These are phyloP conservation scores for Motacilla alba DNA, from an alignment of 2,113 vertebrate genomes.

Conservation along the genomic window DNA sequence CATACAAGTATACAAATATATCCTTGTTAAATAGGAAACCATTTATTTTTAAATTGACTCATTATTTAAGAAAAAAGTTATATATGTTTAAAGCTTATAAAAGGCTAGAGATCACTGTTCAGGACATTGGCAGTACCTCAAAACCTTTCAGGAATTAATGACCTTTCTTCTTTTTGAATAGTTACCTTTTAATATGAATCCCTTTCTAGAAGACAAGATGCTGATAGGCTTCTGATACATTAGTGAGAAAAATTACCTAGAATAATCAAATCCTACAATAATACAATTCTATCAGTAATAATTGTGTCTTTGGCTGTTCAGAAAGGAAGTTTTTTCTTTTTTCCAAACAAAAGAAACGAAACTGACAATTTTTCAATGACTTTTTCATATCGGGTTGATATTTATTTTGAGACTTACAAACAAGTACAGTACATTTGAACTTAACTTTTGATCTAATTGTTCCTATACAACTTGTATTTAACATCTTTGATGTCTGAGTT, in stretches of 20 bases:
- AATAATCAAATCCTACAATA: not conserved
- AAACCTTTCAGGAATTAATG: not conserved
- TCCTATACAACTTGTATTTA: conserved; percentile 75
- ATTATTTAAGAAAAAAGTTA: not conserved
- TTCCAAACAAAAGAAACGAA: not conserved
- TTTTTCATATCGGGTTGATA: not conserved
- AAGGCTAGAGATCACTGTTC: not conserved
- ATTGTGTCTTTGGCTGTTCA: not conserved
- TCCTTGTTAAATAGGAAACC: not conserved
- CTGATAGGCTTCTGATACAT: not conserved
- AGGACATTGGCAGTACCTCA: not conserved
- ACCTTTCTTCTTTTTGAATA: not conserved
- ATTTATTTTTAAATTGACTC: not conserved
- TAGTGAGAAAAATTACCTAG: not conserved
- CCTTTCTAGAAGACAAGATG: not conserved
- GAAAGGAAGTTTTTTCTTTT: not conserved
- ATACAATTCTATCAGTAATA: not conserved
- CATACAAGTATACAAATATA: not conserved
- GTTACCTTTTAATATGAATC: not conserved
- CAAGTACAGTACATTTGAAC: conserved; percentile 71
- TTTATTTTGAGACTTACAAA: conserved; percentile 60
- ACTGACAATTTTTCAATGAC: not conserved
- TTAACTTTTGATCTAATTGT: conserved; percentile 78
- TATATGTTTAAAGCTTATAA: not conserved
- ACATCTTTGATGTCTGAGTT: conserved; percentile 85